Percentiles rank a stretch among this genome's conserved stretches.
Conservation (phyloP, 2,113 vertebrate genomes). For the Taurulus bubalis region DNA sequence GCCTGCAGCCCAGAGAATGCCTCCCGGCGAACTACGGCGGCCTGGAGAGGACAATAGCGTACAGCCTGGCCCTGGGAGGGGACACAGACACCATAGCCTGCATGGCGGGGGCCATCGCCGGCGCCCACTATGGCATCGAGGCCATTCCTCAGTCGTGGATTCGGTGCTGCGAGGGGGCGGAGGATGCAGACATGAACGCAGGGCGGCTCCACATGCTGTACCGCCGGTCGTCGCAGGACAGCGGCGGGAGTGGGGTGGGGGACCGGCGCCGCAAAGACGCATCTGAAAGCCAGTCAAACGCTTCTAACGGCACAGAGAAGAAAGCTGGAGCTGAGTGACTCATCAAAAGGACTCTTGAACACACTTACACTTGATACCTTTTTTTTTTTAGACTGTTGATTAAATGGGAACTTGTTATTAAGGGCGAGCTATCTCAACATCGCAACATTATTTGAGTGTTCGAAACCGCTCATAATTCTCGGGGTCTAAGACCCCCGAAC, state of each 20-base stretch:
- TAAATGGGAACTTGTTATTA: background rate
- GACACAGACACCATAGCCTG: conserved; percentile 99
- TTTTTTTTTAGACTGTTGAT: conserved; percentile 1
- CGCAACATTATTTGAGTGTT: background rate
- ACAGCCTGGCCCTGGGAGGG: conserved; percentile 94
- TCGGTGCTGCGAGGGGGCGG: conserved; percentile 91
- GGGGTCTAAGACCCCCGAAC: background rate
- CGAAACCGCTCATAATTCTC: background rate
- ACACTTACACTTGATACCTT: background rate
- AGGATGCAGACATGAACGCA: conserved; percentile 89
- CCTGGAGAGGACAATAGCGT: conserved; percentile 93
- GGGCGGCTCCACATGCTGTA: conserved; percentile 88
- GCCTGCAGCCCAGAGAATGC: conserved; percentile 89
- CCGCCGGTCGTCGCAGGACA: conserved; percentile 61
- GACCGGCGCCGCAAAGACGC: conserved; percentile 32
- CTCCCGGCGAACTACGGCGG: conserved; percentile 89
- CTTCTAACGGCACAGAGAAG: conserved; percentile 60
- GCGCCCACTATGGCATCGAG: conserved; percentile 93
- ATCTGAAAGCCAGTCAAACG: conserved; percentile 32
- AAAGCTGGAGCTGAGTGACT: conserved; percentile 54
- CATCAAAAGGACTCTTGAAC: conserved; percentile 31
- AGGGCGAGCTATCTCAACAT: background rate
- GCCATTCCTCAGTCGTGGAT: conserved; percentile 90
- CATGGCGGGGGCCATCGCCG: conserved; percentile 98
- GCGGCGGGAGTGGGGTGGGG: conserved; percentile 36